Evolutionary conservation across 2,888 invertebrate species (phyloP).

Genomic region (Chirona hameri): DNA sequence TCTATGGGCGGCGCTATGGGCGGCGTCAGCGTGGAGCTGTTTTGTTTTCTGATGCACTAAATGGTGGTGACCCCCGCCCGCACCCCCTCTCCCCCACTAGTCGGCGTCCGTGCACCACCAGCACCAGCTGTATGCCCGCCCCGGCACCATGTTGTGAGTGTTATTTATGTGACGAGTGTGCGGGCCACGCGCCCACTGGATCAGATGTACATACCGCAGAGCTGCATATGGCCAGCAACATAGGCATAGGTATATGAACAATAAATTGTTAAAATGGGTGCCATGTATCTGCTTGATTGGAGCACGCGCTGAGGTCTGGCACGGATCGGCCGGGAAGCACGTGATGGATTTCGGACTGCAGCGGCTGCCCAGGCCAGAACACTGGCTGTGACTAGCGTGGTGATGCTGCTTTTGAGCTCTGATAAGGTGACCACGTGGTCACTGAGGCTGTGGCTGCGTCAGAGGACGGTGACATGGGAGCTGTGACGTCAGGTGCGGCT

Average conservation of each 20-base stretch:
- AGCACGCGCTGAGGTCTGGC: too few relatives aligned
- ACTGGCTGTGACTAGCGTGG: too few relatives aligned
- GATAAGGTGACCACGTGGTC: too few relatives aligned
- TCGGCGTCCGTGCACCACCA: neutral
- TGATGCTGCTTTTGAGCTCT: too few relatives aligned
- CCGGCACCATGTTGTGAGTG: neutral
- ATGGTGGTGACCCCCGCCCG: neutral
- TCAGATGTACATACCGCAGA: neutral
- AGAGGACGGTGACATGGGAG: too few relatives aligned
- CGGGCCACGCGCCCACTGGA: neutral
- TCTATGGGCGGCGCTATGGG: neutral
- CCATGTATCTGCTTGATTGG: too few relatives aligned
- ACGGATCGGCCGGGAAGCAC: too few relatives aligned
- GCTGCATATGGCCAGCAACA: neutral
- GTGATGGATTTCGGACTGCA: too few relatives aligned
- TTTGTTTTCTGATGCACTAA: neutral
- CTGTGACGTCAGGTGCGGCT: too few relatives aligned
- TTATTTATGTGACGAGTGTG: conserved; percentile 3
- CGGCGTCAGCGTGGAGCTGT: neutral
- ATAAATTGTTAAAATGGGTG: neutral
- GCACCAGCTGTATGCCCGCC: neutral
- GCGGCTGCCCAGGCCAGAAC: too few relatives aligned
- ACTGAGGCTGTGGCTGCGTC: too few relatives aligned
- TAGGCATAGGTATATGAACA: neutral
- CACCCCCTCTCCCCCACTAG: neutral